These are phyloP conservation scores for Tiliacea aurago DNA, from an alignment of 2,888 invertebrate species.

Conservation along the genomic window DNA sequence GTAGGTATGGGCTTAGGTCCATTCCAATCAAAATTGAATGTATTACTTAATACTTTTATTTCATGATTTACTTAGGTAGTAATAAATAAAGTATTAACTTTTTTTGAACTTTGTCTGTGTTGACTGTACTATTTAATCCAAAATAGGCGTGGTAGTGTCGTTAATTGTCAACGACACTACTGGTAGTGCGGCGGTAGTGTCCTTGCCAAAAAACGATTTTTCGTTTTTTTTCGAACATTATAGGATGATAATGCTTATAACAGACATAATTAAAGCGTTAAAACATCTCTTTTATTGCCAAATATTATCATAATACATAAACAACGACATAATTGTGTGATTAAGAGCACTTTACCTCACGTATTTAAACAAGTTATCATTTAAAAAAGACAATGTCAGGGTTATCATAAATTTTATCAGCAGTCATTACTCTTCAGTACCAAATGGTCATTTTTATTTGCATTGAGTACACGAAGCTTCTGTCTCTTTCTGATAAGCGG, in stretches of 20 bases:
- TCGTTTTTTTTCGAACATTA: no score
- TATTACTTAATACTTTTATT: no score
- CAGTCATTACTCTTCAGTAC: constrained; percentile 19
- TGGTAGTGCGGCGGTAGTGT: no score
- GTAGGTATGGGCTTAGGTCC: no score
- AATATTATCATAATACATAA: constrained; percentile 24
- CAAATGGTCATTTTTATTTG: constrained; percentile 37
- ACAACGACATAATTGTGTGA: constrained; percentile 32
- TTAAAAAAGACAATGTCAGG: constrained; percentile 57
- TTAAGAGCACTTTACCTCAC: constrained; percentile 13
- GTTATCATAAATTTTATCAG: constrained; percentile 51
- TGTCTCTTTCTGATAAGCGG: constrained; percentile 22
- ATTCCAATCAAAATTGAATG: no score
- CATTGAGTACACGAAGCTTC: background rate
- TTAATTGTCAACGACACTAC: no score
- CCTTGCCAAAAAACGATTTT: no score
- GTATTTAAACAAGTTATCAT: constrained; percentile 25
- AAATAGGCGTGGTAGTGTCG: no score
- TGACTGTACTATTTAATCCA: no score
- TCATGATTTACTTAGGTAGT: no score
- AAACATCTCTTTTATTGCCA: constrained; percentile 1
- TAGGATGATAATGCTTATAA: background rate
- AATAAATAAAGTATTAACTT: no score
- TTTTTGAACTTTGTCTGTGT: no score
- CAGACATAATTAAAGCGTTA: constrained; percentile 8